Conservation (phyloP, 2,113 vertebrate species). For the Oreotragus oreotragus region DNA sequence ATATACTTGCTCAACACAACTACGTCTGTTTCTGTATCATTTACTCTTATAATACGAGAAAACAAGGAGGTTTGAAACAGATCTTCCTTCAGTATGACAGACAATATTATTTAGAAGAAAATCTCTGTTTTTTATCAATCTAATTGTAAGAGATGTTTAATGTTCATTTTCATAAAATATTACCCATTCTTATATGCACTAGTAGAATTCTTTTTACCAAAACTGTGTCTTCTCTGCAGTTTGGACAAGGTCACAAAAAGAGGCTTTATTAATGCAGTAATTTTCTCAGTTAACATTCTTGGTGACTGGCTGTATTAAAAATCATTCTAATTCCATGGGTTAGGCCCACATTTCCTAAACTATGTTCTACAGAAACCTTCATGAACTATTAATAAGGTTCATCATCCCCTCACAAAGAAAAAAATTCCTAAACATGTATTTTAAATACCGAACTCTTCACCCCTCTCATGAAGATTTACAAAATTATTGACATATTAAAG, state of each 20-base stretch:
- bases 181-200: not conserved
- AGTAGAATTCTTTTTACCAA: not conserved
- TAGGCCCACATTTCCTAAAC: not conserved
- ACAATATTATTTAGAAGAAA: not conserved
- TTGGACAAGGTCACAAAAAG: not conserved
- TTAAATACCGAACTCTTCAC: not conserved
- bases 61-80: not conserved
- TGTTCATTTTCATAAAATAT: not conserved
- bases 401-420: not conserved
- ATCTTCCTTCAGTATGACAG: not conserved
- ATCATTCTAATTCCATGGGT: not conserved
- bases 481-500: not conserved
- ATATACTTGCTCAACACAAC: not conserved
- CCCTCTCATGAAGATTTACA: not conserved
- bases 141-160: not conserved
- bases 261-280: not conserved
- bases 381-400: not conserved
- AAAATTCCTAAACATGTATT: not conserved
- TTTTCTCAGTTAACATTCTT: not conserved
- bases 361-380: not conserved
- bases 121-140: not conserved
- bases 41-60: not conserved
- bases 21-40: not conserved
- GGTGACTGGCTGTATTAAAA: not conserved
- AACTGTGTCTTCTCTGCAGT: not conserved